A percentile compares a stretch with the other conserved stretches of the same genome.
Evolutionary conservation across 1,140 invertebrate genomes (phyloP).

Genomic region (Mactra quadrangularis): DNA sequence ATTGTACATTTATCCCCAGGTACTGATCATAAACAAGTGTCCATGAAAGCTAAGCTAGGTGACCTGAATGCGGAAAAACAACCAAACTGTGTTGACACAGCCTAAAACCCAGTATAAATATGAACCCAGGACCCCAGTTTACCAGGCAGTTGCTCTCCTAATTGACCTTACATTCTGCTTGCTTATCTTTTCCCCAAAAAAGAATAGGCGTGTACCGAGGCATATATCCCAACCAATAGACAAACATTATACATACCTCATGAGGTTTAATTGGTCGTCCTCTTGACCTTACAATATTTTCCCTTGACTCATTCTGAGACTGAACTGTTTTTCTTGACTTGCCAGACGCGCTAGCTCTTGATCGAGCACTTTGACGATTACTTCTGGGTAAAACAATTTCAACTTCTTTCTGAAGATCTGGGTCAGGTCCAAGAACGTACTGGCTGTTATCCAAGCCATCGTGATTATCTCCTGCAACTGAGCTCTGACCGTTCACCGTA

Average conservation of each 20-base stretch:
- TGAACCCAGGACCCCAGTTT: too few species aligned
- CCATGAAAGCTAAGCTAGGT: too few species aligned
- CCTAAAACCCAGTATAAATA: too few species aligned
- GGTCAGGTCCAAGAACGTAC: constrained; percentile 32
- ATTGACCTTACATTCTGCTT: too few species aligned
- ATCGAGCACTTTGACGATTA: background rate
- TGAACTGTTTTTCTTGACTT: constrained; percentile 48
- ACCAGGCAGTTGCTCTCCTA: too few species aligned
- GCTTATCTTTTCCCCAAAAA: too few species aligned
- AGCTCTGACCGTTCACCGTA: background rate
- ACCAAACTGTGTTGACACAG: too few species aligned
- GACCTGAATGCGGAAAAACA: too few species aligned
- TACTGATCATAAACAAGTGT: too few species aligned
- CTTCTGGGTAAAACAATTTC: constrained; percentile 33
- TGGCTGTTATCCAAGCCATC: constrained; percentile 39
- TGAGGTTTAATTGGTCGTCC: constrained; percentile 58
- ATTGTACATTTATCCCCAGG: too few species aligned
- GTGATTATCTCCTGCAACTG: constrained; percentile 17
- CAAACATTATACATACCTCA: constrained; percentile 56
- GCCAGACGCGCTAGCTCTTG: constrained; percentile 31
- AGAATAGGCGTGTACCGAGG: too few species aligned
- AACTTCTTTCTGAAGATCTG: constrained; percentile 49
- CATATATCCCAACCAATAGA: too few species aligned
- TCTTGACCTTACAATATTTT: constrained; percentile 52
- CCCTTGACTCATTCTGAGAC: background rate